Base-by-base conservation (phyloP, 2,888 invertebrate genomes). In the Dolichomitus sp. region DNA sequence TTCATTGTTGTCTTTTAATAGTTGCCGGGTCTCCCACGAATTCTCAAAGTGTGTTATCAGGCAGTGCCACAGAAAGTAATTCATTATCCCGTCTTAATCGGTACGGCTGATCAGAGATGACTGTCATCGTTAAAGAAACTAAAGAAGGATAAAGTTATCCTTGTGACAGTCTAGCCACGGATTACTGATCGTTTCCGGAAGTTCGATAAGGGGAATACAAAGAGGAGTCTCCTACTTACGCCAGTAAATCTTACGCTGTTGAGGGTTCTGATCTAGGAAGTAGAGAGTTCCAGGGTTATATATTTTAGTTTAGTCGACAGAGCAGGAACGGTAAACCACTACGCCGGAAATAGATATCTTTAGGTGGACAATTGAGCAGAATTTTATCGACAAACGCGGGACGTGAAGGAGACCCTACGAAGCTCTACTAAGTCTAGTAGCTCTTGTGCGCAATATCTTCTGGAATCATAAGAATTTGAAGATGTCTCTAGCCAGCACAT, bases 171-270 rank as follows among this genome's bases (percentile, higher is more conserved):
- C 12, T 50, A 27, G 6, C 33, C 19, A 63, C 69, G 37, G 52
- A 63, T 69, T 50, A 69, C 30, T 45, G 48, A 69, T 80, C 52
- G 80, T 83, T 81, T 78, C 74, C 83, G 78, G 72, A 80, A 83
- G 80, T 80, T 83, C 59, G 50, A 30, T 72, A 54, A 63, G 68
- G 19, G 33, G 75, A 72, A 76, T 80, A 61, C 72, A 72, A 68
- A 52, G 66, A 23, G 54, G 42, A 59, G 63, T 57, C 19, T 33
- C 27, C 63, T 63, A 17, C 65, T 50, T 14, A 23, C 23, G 11
- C 48, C 70, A 30, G 30, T 76, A 76, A 80, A 80, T 77, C 63
- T 70, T 40, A 54, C 57, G 69, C 23, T 23, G 65, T 50, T 17
- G 42, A n/a, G 4, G 27, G 12, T 40, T 45, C 17, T 54, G 59